Base-by-base conservation (phyloP, 2,888 invertebrate species). In the Spatulosminthurus flaviceps region DNA sequence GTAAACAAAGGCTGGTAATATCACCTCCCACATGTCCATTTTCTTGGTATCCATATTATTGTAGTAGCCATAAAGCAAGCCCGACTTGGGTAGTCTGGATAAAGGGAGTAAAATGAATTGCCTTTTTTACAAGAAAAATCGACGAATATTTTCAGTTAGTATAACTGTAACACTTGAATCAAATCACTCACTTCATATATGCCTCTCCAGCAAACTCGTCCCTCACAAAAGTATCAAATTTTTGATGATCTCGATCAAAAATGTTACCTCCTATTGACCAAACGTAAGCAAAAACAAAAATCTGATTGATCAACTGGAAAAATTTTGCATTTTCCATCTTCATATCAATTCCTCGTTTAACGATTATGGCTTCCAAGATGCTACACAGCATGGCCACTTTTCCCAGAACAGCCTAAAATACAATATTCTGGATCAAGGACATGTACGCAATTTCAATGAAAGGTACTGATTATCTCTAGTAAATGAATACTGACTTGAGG, bases 201-300 rank as follows among this genome's bases (percentile, higher is more conserved):
- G 90, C 89, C 86, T 90, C 91, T n/a, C 91, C 90, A 61, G 93
- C 92, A 86, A 93, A 92, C 86, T 92, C 91, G 22, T 91, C 88
- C 83, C 91, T 90, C 75, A 94, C 90, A 84, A 91, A 90, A 13
- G 90, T 89, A 86, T 96, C 95, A 84, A 94, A 93, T 4, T 89
- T 87, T 74, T 92, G 91, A 84, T 93, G 90, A 78, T 93, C 92
- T 0, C 87, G 86, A 81, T 95, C 95, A 1, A 90, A 87, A 2
- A 95, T 90, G 87, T 96, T 96, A 0, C 95, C 95, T n/a, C 95
- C 95, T 24, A 96, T 88, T 0, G 93, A 90, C 96, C 96, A 97
- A 0, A 95, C 88, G 86, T 93, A 94, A 71, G 93, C 90, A 88
- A 95, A 95, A 41, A 94, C 89, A 86, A 95, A 96, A 29, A 92